These are phyloP conservation scores for Emydoidea blandingii DNA, from an alignment of 2,797 vertebrate genomes.

Conservation along the genomic window DNA sequence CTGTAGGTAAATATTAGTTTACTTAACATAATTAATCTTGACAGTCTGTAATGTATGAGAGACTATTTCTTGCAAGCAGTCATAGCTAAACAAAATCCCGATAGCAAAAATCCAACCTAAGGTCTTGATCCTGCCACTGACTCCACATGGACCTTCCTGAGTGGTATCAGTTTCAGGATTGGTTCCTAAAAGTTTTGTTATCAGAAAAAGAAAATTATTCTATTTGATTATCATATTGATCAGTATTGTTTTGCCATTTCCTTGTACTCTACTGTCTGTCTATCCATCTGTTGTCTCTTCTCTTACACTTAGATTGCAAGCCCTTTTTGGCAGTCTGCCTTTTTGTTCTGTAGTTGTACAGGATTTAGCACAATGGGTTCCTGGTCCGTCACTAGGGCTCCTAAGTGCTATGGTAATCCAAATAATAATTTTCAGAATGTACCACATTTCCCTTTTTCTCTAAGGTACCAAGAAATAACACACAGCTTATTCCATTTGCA, in stretches of 20 bases:
- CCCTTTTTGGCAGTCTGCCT: background rate
- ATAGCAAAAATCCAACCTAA: background rate
- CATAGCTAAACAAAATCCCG: background rate
- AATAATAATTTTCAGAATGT: background rate
- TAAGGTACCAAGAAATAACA: background rate
- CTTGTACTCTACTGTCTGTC: background rate
- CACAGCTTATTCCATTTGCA: background rate
- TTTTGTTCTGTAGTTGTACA: background rate
- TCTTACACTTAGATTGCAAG: background rate
- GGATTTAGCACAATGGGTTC: background rate
- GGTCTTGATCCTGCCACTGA: background rate
- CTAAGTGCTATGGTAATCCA: background rate
- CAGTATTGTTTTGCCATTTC: background rate
- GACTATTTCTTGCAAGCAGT: background rate
- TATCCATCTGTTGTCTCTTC: background rate
- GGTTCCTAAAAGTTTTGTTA: background rate
- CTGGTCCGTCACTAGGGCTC: background rate
- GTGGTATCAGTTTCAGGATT: background rate
- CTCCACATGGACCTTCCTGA: background rate
- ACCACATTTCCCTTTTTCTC: background rate
- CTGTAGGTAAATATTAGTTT: no score
- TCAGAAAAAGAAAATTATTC: background rate
- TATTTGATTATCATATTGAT: background rate
- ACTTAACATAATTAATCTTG: no score
- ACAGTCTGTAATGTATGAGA: background rate